These are phyloP conservation scores for Amphimallon solstitiale DNA, from an alignment of 2,888 invertebrate species.

Conservation along the genomic window DNA sequence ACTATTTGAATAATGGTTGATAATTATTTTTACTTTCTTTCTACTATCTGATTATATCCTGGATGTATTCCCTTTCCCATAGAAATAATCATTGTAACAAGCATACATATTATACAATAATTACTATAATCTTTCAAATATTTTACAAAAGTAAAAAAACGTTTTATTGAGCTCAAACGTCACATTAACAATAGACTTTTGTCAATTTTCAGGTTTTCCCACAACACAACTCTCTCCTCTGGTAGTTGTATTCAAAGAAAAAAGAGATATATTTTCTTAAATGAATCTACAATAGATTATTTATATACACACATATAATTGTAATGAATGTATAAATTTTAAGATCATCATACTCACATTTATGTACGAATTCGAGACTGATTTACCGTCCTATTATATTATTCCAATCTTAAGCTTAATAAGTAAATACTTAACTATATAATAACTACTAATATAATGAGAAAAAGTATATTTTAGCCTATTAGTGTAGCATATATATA, in stretches of 20 bases:
- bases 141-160: neutral
- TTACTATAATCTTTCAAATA: too few relatives aligned
- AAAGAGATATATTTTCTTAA: slow-evolving; percentile 39
- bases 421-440: too few relatives aligned
- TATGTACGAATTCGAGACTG: slow-evolving; percentile 37
- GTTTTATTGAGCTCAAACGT: slow-evolving; percentile 36
- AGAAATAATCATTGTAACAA: too few relatives aligned
- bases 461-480: too few relatives aligned
- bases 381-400: slow-evolving; percentile 37
- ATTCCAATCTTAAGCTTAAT: slow-evolving; percentile 11
- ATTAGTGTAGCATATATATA: too few relatives aligned
- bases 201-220: slow-evolving; percentile 38
- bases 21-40: too few relatives aligned
- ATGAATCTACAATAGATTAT: slow-evolving; percentile 24
- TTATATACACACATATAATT: slow-evolving; percentile 16
- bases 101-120: too few relatives aligned
- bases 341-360: slow-evolving; percentile 10
- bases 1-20: too few relatives aligned
- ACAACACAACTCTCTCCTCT: slow-evolving; percentile 31
- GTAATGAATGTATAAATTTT: slow-evolving; percentile 5
- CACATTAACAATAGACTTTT: slow-evolving; percentile 33
- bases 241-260: slow-evolving; percentile 30
- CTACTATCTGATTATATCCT: too few relatives aligned
- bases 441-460: too few relatives aligned
- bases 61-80: too few relatives aligned